These are phyloP conservation scores for Scolopax bukidnonensis DNA, from an alignment of 2,797 vertebrate genomes.

Conservation along the genomic window DNA sequence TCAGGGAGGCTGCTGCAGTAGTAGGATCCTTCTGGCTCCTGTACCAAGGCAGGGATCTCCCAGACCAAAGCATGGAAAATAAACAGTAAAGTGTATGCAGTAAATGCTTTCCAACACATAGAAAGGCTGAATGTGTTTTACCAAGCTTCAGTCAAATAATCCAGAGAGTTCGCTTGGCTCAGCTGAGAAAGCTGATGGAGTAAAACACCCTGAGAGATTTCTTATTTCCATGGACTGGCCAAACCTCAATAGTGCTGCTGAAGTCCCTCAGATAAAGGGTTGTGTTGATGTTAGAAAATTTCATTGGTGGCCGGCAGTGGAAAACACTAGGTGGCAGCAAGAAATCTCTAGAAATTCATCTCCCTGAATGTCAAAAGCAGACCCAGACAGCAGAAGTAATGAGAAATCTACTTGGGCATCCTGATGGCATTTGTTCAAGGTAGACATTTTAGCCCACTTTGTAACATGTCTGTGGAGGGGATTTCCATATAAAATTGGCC, in stretches of 20 bases:
- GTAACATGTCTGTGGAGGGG: not conserved
- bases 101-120: not conserved
- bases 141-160: not conserved
- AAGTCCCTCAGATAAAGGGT: rapidly evolving
- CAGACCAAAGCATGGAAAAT: not conserved
- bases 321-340: conserved; percentile 65
- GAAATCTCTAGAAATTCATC: not conserved
- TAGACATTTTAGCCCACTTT: not conserved
- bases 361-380: rapidly evolving
- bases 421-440: not conserved
- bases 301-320: rapidly evolving
- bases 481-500: not conserved
- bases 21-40: not conserved
- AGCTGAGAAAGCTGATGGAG: not conserved
- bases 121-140: not conserved
- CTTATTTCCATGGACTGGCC: not conserved
- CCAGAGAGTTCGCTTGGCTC: rapidly evolving
- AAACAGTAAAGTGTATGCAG: not conserved
- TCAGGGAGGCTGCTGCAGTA: rapidly evolving
- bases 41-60: not conserved
- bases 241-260: not conserved
- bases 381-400: not conserved
- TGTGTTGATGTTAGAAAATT: not conserved
- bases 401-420: not conserved
- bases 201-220: not conserved